These are phyloP conservation scores for Cheilosia scutellata DNA, from an alignment of 2,888 invertebrate genomes.

Conservation along the genomic window DNA sequence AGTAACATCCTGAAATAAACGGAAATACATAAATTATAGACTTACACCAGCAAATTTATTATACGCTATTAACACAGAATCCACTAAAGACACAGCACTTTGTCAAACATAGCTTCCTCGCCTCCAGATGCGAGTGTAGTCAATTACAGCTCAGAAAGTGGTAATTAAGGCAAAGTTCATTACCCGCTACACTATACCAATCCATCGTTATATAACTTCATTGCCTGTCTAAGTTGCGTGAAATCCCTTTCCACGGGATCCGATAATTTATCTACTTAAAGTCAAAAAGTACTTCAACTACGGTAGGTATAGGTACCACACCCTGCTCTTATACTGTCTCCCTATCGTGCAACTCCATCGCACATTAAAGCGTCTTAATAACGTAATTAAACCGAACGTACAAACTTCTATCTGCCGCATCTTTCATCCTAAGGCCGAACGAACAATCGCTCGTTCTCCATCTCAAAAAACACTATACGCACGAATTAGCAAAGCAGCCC, in stretches of 20 bases:
- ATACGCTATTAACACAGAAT: no score
- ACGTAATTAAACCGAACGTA: constrained; percentile 57
- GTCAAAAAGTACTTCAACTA: not conserved
- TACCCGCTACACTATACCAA: constrained; percentile 17
- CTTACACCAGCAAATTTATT: no score
- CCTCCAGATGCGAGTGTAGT: no score
- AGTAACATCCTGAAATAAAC: no score
- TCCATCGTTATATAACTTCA: constrained; percentile 23
- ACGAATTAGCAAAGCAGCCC: constrained; percentile 45
- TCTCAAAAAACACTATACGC: constrained; percentile 32
- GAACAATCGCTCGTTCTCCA: constrained; percentile 43
- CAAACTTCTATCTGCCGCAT: constrained; percentile 10
- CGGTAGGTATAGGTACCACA: not conserved
- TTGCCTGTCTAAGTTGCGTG: constrained; percentile 31
- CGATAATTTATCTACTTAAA: constrained; percentile 40
- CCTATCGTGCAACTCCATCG: constrained; percentile 14
- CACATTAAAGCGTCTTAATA: constrained; percentile 59
- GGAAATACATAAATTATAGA: no score
- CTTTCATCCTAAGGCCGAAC: constrained; percentile 20
- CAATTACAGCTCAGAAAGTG: not conserved
- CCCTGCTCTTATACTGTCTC: not conserved
- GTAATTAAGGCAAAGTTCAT: constrained; percentile 22
- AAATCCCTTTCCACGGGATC: constrained; percentile 20
- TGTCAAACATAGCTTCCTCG: no score
- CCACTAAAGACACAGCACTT: no score